These are phyloP conservation scores for Galerucella nymphaeae DNA, from an alignment of 2,888 invertebrate genomes.

Conservation along the genomic window DNA sequence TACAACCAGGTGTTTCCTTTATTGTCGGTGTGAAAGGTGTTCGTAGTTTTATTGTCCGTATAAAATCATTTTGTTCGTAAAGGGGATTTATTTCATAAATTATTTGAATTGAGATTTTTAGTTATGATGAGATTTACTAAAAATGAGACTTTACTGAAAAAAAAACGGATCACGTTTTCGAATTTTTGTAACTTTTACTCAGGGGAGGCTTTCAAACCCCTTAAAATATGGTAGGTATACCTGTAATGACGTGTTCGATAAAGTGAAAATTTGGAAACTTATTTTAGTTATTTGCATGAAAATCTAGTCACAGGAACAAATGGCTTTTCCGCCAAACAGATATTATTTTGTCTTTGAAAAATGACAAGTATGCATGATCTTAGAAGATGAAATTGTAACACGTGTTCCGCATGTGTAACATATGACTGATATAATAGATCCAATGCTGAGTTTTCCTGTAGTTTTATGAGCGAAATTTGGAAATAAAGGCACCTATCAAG, in stretches of 20 bases:
- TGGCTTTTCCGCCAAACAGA: not conserved
- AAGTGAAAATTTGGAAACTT: not conserved
- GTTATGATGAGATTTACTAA: no score
- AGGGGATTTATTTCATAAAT: not conserved
- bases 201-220: no score
- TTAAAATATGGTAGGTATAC: not conserved
- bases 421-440: slow-evolving; percentile 38
- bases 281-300: not conserved
- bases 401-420: slow-evolving; percentile 42
- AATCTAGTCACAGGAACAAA: not conserved
- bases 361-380: slow-evolving; percentile 37
- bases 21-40: not conserved
- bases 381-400: slow-evolving; percentile 45
- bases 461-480: slow-evolving; percentile 34
- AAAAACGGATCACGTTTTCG: no score
- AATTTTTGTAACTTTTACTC: no score
- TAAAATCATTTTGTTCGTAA: not conserved
- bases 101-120: no score
- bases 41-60: not conserved
- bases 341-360: slow-evolving; percentile 40
- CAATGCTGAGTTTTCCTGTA: slow-evolving; percentile 24
- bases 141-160: no score
- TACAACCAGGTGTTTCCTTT: not conserved
- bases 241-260: not conserved
- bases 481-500: slow-evolving; percentile 14